Percentiles rank a stretch among this genome's conserved stretches.
Evolutionary conservation across 2,888 invertebrate species (phyloP).

Genomic region (Pteria penguin): DNA sequence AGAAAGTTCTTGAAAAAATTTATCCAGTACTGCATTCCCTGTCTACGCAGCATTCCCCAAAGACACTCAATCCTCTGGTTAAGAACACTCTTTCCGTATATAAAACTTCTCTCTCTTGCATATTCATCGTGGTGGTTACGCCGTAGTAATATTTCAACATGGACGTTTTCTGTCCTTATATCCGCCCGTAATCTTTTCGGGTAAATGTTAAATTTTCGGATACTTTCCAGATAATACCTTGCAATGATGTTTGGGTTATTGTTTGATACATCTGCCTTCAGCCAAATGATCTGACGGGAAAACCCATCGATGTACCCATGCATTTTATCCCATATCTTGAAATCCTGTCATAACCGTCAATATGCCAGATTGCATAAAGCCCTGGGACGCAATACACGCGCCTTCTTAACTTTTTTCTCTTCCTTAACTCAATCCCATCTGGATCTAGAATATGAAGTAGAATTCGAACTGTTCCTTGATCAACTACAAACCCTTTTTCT

Average conservation of each 20-base stretch:
- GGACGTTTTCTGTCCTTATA: conserved; percentile 38
- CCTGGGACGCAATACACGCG: conserved; percentile 20
- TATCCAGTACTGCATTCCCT: conserved; percentile 46
- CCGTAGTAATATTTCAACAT: conserved; percentile 25
- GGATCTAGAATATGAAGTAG: conserved; percentile 32
- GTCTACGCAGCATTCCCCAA: conserved; percentile 47
- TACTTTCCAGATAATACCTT: conserved; percentile 23
- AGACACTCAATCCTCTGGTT: conserved; percentile 54
- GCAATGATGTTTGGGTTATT: conserved; percentile 32
- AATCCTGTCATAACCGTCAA: conserved; percentile 35
- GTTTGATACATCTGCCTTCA: conserved; percentile 23
- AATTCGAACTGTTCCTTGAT: conserved; percentile 16
- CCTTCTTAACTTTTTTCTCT: conserved; percentile 4
- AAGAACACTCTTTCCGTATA: conserved; percentile 37
- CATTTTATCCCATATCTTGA: conserved; percentile 27
- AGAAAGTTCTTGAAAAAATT: conserved; percentile 34
- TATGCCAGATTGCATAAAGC: conserved; percentile 32
- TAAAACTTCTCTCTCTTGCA: conserved; percentile 20
- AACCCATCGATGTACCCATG: conserved; percentile 33
- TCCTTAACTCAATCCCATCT: conserved; percentile 4
- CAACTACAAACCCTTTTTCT: conserved; percentile 21
- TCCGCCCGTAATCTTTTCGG: conserved; percentile 34
- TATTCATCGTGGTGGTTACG: conserved; percentile 22
- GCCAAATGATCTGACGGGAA: conserved; percentile 28
- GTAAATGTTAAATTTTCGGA: background rate